These are phyloP conservation scores for Desmophyllum pertusum DNA, from an alignment of 92 coral and sea anemone genomes.

Conservation along the genomic window DNA sequence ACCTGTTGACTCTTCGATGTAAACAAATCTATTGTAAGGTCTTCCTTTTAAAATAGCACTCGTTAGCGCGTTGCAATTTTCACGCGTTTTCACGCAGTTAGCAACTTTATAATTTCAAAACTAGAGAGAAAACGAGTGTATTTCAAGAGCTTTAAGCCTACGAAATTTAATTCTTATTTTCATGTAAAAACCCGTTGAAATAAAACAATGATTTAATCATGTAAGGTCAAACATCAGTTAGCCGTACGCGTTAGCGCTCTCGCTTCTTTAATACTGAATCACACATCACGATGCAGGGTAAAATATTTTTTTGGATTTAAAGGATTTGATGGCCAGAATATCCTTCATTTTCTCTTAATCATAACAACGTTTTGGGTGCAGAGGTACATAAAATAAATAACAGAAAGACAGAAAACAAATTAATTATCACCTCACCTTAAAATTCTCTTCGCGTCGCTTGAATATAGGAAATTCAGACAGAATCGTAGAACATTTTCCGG, in stretches of 20 bases:
- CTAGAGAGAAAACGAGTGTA: too few relatives aligned
- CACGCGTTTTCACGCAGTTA: neutral
- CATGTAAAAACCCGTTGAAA: too few relatives aligned
- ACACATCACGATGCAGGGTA: neutral
- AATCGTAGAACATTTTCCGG: slow-evolving; percentile 53
- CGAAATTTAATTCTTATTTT: too few relatives aligned
- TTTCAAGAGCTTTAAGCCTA: too few relatives aligned
- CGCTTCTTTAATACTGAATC: too few relatives aligned
- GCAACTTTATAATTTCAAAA: too few relatives aligned
- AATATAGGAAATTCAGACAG: slow-evolving; percentile 42
- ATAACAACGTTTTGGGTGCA: neutral
- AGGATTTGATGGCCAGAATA: neutral
- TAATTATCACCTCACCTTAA: slow-evolving; percentile 39
- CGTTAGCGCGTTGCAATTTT: neutral
- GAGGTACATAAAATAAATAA: neutral
- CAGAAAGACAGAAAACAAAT: neutral
- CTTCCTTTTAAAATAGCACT: neutral
- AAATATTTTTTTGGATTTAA: too few relatives aligned
- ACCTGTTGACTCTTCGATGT: neutral
- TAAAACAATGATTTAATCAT: too few relatives aligned
- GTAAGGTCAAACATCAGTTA: too few relatives aligned
- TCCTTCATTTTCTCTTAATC: neutral
- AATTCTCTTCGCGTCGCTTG: slow-evolving; percentile 39
- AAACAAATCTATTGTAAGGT: neutral
- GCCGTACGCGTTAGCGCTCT: too few relatives aligned